phyloP scores from a whole-genome alignment of 1,140 invertebrate species.

The Harpegnathos saltator region DNA sequence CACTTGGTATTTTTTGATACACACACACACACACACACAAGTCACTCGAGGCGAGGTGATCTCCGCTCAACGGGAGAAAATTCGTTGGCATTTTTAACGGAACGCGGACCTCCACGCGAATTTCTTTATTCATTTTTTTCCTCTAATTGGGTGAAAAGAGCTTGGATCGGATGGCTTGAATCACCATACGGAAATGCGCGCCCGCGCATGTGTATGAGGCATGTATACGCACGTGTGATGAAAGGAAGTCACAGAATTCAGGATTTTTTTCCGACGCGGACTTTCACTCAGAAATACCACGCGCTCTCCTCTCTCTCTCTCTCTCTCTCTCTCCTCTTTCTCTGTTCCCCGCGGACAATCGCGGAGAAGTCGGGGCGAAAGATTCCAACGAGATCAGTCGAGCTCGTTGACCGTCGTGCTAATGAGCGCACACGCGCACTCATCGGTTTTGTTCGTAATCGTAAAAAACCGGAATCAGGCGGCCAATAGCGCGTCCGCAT shows the following conservation, averaged over 20 bases:
- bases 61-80: neutral
- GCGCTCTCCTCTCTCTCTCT: no score
- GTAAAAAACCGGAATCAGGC: conserved; percentile 65
- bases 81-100: conserved; percentile 33
- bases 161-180: no score
- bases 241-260: no score
- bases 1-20: conserved; percentile 18
- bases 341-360: neutral
- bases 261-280: no score
- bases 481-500: conserved; percentile 41
- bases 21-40: conserved; percentile 2
- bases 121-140: neutral
- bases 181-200: no score
- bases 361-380: neutral
- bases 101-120: neutral
- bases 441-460: conserved; percentile 68
- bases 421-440: conserved; percentile 64
- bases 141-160: no score
- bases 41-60: no score
- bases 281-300: neutral
- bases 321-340: no score
- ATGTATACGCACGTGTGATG: no score
- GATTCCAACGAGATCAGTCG: neutral
- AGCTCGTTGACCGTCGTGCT: conserved; percentile 61
- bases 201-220: no score